Evolutionary conservation across 1,140 invertebrate species (phyloP).

Genomic region (Nomia melanderi): DNA sequence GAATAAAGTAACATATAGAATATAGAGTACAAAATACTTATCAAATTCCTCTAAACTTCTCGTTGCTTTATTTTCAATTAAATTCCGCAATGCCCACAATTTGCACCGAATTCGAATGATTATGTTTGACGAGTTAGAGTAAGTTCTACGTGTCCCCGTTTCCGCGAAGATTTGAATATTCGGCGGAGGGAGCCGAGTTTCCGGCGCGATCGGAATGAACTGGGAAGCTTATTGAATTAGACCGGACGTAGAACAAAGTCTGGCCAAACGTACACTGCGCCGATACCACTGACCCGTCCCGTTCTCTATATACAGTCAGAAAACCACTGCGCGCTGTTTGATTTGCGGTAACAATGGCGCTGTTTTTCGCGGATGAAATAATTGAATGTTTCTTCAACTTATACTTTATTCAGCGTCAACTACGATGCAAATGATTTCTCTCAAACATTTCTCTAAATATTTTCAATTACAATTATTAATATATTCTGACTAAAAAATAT

Average conservation of each 20-base stretch:
- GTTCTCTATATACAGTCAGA: background rate
- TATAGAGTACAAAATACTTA: no score
- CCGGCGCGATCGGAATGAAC: constrained; percentile 18
- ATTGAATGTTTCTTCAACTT: background rate
- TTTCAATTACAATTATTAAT: no score
- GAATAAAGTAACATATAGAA: no score
- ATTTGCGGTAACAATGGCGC: constrained; percentile 19
- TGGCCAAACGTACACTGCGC: constrained; percentile 21
- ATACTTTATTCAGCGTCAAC: background rate
- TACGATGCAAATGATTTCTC: background rate
- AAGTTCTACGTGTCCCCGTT: background rate
- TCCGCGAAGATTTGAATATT: constrained; percentile 24
- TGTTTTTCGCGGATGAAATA: constrained; percentile 5
- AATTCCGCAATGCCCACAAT: no score
- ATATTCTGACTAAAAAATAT: no score
- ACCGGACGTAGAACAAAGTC: constrained; percentile 37
- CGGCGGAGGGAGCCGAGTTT: background rate
- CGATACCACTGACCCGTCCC: constrained; percentile 25
- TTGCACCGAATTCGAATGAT: no score
- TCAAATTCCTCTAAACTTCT: no score
- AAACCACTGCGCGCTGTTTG: background rate
- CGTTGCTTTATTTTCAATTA: no score
- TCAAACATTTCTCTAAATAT: no score
- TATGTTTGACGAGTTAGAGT: background rate
- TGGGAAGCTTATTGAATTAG: constrained; percentile 38